These are phyloP conservation scores for Karalla daura DNA, from an alignment of 2,797 vertebrate genomes.

Conservation along the genomic window DNA sequence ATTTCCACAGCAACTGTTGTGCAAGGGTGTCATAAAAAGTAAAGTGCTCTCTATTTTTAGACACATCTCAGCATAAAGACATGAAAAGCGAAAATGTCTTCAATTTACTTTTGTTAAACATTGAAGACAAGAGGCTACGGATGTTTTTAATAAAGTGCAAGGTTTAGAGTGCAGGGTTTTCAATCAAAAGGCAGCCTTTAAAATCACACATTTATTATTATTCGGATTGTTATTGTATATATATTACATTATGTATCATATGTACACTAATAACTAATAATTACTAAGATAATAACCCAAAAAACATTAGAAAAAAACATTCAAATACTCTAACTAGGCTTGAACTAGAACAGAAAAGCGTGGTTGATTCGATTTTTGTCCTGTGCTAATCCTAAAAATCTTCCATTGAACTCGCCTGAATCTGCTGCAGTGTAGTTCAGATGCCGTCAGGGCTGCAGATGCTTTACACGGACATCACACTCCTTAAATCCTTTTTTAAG, in stretches of 20 bases:
- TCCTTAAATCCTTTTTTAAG: slow-evolving; percentile 4
- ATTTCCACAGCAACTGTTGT: not conserved
- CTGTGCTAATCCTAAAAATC: not conserved
- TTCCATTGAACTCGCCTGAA: slow-evolving; percentile 10
- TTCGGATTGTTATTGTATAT: too few relatives aligned
- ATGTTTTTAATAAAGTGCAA: slow-evolving; percentile 20
- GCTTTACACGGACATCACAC: slow-evolving; percentile 20
- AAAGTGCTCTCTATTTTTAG: slow-evolving; percentile 5
- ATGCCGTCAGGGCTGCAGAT: slow-evolving; percentile 20
- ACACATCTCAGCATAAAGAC: slow-evolving; percentile 3
- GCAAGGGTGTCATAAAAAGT: not conserved
- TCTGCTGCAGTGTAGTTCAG: slow-evolving; percentile 15
- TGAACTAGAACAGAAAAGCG: slow-evolving; percentile 5
- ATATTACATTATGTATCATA: too few relatives aligned
- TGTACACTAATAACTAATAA: too few relatives aligned
- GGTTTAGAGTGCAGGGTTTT: not conserved
- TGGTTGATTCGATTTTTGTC: slow-evolving; percentile 10
- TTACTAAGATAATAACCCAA: too few relatives aligned
- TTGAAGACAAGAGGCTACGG: slow-evolving; percentile 3
- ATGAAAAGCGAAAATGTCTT: slow-evolving; percentile 22
- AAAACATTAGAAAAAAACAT: not conserved
- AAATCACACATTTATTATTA: slow-evolving; percentile 17
- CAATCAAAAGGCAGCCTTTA: slow-evolving; percentile 28
- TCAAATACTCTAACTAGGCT: not conserved
- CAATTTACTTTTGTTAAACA: slow-evolving; percentile 16